Base-by-base conservation (phyloP, 2,888 invertebrate genomes). In the Adineta ricciae region DNA sequence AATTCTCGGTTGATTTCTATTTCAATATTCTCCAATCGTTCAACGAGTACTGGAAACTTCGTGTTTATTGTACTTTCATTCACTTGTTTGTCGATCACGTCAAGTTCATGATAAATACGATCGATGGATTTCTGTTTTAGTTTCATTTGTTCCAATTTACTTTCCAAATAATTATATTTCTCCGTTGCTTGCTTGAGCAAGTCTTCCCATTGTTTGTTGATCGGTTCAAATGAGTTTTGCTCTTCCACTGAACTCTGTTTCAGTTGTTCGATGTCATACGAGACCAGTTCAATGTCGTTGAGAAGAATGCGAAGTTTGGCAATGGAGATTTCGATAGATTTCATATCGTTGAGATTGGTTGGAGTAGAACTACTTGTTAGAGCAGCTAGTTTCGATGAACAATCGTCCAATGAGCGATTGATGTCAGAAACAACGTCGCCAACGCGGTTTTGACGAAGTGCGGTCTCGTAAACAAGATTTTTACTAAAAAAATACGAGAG, bases 261-360 rank as follows among this genome's bases (percentile, higher is more conserved):
- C n/a, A 78, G 41, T 78, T 78, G 78, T 78, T 78, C 78, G n/a
- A 78, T 78, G 19, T 78, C 78, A 78, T 41, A 78, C 9, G 41
- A 41, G 19, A 78, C 41, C n/a, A 78, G 41, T 41, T 78, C 78
- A 41, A 78, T 78, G 41, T 78, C 78, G 41, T 78, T 78, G 24
- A 78, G 24, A n/a, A 78, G 41, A 14, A 78, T 78, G n/a, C 41
- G 38, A 41, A 78, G 16, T 78, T 78, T 78, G 2, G 41, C 38
- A 41, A 78, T 78, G 3, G 11, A 38, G 2, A 78, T 78, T 78
- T 78, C 78, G 11, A 78, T 24, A n/a, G 38, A 24, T 78, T 78
- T 78, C 8, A 78, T n/a, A 41, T 78, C 78, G n/a, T 11, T n/a
- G 24, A 41, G 41, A 78, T 41, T 41, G 2, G 21, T 41, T 16